A percentile compares a stretch with the other conserved stretches of the same genome.
phyloP scores from a whole-genome alignment of 2,888 invertebrate genomes.

The Hymenopus coronatus region DNA sequence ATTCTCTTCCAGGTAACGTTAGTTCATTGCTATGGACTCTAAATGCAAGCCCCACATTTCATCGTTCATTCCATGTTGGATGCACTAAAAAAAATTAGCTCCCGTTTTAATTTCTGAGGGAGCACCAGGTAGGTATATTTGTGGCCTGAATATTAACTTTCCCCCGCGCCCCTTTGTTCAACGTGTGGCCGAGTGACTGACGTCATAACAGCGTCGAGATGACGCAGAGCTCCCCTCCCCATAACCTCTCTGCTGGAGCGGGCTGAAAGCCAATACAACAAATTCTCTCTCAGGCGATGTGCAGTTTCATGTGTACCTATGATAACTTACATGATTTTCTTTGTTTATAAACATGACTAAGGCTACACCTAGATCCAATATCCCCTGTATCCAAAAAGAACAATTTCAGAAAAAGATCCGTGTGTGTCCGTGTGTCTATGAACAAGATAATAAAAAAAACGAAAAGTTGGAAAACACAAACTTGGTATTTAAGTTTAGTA shows the following conservation, averaged over 20 bases:
- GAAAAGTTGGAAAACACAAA: no score
- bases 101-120: neutral
- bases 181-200: neutral
- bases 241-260: neutral
- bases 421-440: no score
- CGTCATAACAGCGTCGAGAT: slow-evolving; percentile 12
- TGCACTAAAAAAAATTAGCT: neutral
- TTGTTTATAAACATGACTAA: no score
- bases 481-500: no score
- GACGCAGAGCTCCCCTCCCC: neutral
- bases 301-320: no score
- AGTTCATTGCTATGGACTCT: no score
- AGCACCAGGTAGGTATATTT: neutral
- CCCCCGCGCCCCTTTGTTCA: neutral
- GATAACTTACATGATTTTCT: no score
- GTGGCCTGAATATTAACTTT: neutral
- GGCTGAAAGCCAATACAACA: neutral
- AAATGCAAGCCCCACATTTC: neutral
- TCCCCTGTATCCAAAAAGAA: no score
- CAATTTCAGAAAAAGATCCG: no score
- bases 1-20: no score
- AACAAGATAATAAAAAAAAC: no score
- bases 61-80: neutral
- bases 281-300: neutral
- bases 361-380: no score